Conservation (phyloP, 2,113 vertebrate genomes). For the Rhabdornis inornatus region DNA sequence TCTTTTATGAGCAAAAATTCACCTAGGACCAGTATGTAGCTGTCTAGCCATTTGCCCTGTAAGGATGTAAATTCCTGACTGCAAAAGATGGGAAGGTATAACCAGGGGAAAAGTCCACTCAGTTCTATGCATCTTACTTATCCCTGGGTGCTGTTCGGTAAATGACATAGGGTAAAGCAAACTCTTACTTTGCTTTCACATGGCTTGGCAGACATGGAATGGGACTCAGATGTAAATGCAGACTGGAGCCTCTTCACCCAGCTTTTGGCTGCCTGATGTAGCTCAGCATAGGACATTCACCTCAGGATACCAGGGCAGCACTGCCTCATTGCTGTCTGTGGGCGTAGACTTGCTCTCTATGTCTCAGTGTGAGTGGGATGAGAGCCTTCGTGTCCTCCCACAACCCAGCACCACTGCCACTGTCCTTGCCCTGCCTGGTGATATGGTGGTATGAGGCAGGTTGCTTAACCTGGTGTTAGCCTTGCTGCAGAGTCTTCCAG, state of each 20-base stretch:
- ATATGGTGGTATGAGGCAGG: accelerated
- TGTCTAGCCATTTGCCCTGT: not conserved
- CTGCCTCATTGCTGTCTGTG: accelerated
- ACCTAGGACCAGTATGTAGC: not conserved
- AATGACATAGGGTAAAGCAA: accelerated
- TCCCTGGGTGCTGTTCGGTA: not conserved
- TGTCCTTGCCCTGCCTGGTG: not conserved
- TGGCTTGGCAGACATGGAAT: accelerated
- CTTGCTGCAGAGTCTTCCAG: not conserved
- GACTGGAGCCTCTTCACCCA: not conserved
- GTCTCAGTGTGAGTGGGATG: accelerated
- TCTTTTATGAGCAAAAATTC: not conserved
- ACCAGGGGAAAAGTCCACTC: not conserved
- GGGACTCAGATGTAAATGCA: accelerated
- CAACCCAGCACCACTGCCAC: accelerated
- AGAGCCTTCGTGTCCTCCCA: not conserved
- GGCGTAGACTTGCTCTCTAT: not conserved
- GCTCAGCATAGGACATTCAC: accelerated
- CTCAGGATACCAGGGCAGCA: not conserved
- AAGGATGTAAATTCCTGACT: not conserved
- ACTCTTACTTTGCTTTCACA: accelerated
- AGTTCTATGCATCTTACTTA: not conserved
- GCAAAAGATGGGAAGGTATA: not conserved
- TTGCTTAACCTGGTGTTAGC: not conserved
- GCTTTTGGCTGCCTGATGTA: not conserved